Evolutionary conservation across 2,888 invertebrate genomes (phyloP), one percentile per base, ranked within the genome.

Genomic region (Petrophora chlorosata): DNA sequence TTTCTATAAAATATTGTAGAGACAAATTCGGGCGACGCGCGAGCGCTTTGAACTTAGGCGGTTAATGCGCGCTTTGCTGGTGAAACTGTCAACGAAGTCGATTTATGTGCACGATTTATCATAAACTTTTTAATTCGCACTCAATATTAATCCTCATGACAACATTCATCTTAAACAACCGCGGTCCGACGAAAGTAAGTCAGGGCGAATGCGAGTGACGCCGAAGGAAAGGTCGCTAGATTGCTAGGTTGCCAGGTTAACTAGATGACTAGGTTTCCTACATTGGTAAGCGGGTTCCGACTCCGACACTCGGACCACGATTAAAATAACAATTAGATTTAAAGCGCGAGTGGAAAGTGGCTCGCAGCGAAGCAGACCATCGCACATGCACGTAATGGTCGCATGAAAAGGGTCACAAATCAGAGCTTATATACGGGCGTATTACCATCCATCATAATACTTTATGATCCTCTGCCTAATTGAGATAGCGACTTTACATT

Each of bases 391-490:
- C 8, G 3, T 7, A 23, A n/a, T n/a, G 30, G 33, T 26, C 17
- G 33, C 25, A 17, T 42, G 33, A 26, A 13, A n/a, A 32, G 42
- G 42, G 42, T 42, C 42, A 9, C 33, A 14, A n/a, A 25, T 42
- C 33, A 22, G 14, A 23, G 23, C 25, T 32, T 5, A n/a, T n/a
- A n/a, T n/a, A 5, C 32, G 26, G 23, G 3, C 29, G 23, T 12
- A 23, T 23, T 23, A 44, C 29, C 29, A 23, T 44, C 35, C 43
- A 44, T 44, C 43, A 44, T 29, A 15, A n/a, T 30, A 23, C 26
- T 44, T 36, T 44, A 44, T 16, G 22, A 10, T 15, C 29, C 22
- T 13, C 35, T 29, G 29, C 12, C 35, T 13, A 29, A 36, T 12
- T 10, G 35, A 29, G 43, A 44, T 44, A 36, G 7, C 35, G 22